Percentiles rank a stretch among this genome's conserved stretches.
Evolutionary conservation across 1,140 invertebrate genomes (phyloP).

Genomic region (Lucilia sericata): DNA sequence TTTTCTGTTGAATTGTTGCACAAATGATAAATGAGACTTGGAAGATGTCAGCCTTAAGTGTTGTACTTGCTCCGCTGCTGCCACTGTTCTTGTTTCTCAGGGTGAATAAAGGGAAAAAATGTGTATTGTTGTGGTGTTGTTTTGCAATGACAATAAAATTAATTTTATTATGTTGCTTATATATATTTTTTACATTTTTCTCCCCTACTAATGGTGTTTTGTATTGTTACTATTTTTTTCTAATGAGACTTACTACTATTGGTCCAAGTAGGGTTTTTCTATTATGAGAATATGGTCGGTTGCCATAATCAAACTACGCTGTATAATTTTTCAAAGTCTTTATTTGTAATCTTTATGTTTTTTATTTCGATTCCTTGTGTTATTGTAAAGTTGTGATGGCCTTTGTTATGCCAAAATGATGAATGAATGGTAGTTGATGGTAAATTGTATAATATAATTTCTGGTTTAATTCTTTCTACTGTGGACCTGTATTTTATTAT

Average conservation of each 20-base stretch:
- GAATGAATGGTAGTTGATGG: conserved; percentile 21
- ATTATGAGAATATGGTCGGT: conserved; percentile 29
- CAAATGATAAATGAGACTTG: conserved; percentile 37
- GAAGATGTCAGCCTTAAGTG: conserved; percentile 34
- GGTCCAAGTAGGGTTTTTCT: not conserved
- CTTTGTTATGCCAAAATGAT: conserved; percentile 38
- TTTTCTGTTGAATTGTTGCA: conserved; percentile 22
- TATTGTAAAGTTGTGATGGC: not conserved
- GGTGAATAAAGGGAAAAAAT: not conserved
- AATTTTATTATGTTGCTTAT: conserved; percentile 31
- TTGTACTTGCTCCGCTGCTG: not conserved
- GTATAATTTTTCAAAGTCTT: conserved; percentile 28
- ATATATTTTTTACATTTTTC: not conserved
- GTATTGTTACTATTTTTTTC: not conserved
- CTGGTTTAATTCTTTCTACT: not conserved
- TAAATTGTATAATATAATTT: conserved; percentile 22
- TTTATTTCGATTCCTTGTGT: not conserved
- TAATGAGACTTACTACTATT: conserved; percentile 29
- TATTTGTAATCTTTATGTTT: conserved; percentile 19
- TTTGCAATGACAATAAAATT: conserved; percentile 39
- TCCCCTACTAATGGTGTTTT: not conserved
- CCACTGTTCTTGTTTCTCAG: not conserved
- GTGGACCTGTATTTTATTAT: not conserved
- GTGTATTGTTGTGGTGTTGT: conserved; percentile 13
- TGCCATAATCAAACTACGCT: conserved; percentile 27